A percentile compares a stretch with the other conserved stretches of the same genome.
phyloP scores from a whole-genome alignment of 2,797 vertebrate species.

The Tiaroga cobitis region DNA sequence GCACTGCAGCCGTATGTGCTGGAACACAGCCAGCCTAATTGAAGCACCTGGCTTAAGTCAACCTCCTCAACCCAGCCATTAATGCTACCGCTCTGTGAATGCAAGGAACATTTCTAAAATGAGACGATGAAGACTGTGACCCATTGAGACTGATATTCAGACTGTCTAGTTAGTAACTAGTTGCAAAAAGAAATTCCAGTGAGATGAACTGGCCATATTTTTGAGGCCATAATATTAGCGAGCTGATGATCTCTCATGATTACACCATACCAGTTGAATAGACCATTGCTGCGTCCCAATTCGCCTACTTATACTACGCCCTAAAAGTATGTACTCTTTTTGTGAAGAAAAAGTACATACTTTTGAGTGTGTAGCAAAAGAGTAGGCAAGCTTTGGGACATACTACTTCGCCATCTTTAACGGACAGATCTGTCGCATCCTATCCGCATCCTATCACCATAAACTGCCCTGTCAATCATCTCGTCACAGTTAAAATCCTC shows the following conservation, averaged over 20 bases:
- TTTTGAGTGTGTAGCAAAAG: too few species aligned
- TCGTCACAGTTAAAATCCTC: too few species aligned
- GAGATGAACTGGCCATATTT: not conserved
- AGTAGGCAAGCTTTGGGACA: too few species aligned
- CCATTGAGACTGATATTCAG: constrained; percentile 21
- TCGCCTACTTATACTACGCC: too few species aligned
- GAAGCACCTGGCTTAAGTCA: constrained; percentile 63
- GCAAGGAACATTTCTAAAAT: constrained; percentile 40
- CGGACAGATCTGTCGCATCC: too few species aligned
- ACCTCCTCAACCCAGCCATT: constrained; percentile 55
- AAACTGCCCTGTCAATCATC: too few species aligned
- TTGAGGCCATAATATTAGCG: not conserved
- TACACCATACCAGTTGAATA: not conserved
- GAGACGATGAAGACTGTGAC: constrained; percentile 44
- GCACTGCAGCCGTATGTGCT: constrained; percentile 51
- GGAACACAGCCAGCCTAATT: constrained; percentile 62
- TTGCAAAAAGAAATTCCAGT: not conserved
- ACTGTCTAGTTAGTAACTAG: constrained; percentile 28
- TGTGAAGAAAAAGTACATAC: too few species aligned
- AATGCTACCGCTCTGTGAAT: constrained; percentile 53
- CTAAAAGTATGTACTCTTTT: too few species aligned
- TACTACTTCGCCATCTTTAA: too few species aligned
- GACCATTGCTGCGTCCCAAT: too few species aligned
- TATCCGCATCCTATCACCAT: too few species aligned
- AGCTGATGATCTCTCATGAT: not conserved